phyloP scores from a whole-genome alignment of 2,888 invertebrate genomes.

The Octonoba sinensis region DNA sequence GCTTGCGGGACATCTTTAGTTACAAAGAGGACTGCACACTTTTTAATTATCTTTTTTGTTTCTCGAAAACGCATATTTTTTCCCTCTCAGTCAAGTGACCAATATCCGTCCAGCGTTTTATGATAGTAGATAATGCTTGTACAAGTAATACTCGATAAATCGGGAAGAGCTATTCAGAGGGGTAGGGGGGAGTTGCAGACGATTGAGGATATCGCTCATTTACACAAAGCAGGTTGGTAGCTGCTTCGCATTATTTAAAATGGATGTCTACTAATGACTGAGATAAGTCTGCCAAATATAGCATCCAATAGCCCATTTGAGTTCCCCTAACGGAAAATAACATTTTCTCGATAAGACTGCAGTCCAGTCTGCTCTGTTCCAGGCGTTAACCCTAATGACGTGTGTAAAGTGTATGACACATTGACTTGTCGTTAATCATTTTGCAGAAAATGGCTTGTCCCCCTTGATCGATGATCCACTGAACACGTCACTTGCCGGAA shows the following conservation, averaged over 20 bases:
- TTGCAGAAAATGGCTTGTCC: slow-evolving; percentile 60
- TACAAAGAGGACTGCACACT: too few relatives aligned
- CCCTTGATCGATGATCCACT: slow-evolving; percentile 49
- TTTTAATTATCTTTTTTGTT: too few relatives aligned
- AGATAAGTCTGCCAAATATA: slow-evolving; percentile 50
- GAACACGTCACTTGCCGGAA: slow-evolving; percentile 57
- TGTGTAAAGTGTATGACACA: slow-evolving; percentile 55
- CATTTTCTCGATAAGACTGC: slow-evolving; percentile 35
- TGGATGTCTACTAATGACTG: slow-evolving; percentile 45
- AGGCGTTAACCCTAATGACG: slow-evolving; percentile 58
- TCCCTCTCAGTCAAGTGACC: slow-evolving; percentile 7
- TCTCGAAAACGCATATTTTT: too few relatives aligned
- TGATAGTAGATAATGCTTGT: slow-evolving; percentile 11
- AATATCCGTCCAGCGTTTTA: slow-evolving; percentile 24
- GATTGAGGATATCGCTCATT: slow-evolving; percentile 18
- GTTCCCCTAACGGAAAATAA: slow-evolving; percentile 45
- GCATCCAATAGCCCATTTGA: slow-evolving; percentile 26
- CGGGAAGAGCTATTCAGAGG: background rate
- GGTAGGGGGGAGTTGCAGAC: background rate
- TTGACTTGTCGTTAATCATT: slow-evolving; percentile 61
- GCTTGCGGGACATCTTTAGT: too few relatives aligned
- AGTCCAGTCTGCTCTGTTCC: slow-evolving; percentile 29
- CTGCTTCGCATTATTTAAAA: slow-evolving; percentile 49
- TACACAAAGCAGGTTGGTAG: slow-evolving; percentile 27
- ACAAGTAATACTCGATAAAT: slow-evolving; percentile 6